phyloP scores from a whole-genome alignment of 2,888 invertebrate species.

The Drosophila flavopinicola region DNA sequence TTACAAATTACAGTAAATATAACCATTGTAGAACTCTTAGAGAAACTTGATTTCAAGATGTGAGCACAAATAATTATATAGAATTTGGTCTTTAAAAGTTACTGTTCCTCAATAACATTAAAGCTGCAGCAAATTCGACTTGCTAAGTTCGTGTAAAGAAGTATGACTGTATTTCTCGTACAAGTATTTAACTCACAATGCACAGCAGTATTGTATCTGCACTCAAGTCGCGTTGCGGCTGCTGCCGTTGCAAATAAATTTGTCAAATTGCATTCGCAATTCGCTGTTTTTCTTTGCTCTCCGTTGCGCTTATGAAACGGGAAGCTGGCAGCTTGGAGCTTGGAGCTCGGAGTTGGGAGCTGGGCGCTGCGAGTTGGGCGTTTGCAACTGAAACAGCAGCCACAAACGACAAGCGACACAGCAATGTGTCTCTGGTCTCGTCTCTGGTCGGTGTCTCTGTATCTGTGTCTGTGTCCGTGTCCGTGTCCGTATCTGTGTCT shows the following conservation, averaged over 20 bases:
- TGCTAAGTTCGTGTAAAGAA: too few relatives aligned
- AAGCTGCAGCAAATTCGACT: too few relatives aligned
- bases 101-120: too few relatives aligned
- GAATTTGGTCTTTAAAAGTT: too few relatives aligned
- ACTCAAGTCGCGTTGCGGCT: slow-evolving; percentile 65
- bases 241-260: slow-evolving; percentile 76
- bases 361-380: slow-evolving; percentile 4
- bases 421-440: slow-evolving; percentile 43
- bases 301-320: slow-evolving; percentile 19
- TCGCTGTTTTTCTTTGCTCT: slow-evolving; percentile 42
- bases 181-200: neutral
- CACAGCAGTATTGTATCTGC: slow-evolving; percentile 41
- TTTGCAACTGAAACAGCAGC: slow-evolving; percentile 26
- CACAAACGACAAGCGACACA: slow-evolving; percentile 55
- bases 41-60: too few relatives aligned
- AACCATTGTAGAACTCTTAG: too few relatives aligned
- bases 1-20: too few relatives aligned
- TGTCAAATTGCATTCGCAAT: slow-evolving; percentile 74
- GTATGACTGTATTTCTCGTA: too few relatives aligned
- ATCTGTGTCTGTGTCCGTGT: neutral
- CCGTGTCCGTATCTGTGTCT: slow-evolving; percentile 13
- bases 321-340: neutral
- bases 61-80: too few relatives aligned
- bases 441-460: slow-evolving; percentile 6
- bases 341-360: neutral